phyloP scores from a whole-genome alignment of 2,113 vertebrate species.

The Raphicerus campestris region DNA sequence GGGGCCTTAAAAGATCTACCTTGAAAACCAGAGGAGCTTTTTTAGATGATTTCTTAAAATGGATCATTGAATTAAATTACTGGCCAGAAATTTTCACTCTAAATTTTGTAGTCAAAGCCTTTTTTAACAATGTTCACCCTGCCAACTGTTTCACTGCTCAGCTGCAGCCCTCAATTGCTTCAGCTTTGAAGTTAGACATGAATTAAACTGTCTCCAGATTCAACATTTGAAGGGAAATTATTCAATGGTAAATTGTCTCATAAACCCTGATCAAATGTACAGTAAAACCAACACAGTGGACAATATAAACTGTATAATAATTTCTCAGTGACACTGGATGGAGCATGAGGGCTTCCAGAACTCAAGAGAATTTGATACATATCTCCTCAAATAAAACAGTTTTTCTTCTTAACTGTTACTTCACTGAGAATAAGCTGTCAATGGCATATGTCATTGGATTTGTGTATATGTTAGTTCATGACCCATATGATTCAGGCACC shows the following conservation, averaged over 20 bases:
- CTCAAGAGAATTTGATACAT: background rate
- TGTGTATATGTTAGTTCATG: background rate
- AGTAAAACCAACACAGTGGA: background rate
- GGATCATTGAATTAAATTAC: background rate
- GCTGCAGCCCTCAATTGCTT: background rate
- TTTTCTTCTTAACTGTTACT: constrained; percentile 1
- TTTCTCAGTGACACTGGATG: background rate
- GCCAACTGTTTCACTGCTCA: background rate
- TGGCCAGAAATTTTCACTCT: background rate
- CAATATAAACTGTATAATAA: background rate
- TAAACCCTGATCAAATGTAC: constrained; percentile 24
- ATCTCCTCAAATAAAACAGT: background rate
- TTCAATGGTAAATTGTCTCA: constrained; percentile 19
- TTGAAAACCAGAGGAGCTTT: constrained; percentile 18
- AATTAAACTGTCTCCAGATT: background rate
- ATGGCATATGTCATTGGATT: background rate
- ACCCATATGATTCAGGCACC: background rate
- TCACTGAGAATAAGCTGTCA: background rate
- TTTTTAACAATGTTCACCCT: background rate
- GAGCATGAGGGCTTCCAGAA: background rate
- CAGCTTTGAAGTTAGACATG: constrained; percentile 1
- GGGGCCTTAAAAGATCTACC: background rate
- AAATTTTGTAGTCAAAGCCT: background rate
- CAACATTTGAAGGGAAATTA: constrained; percentile 18
- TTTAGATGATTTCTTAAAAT: constrained; percentile 16